Evolutionary conservation across 2,113 vertebrate species (phyloP).

Genomic region (Sitta europaea): DNA sequence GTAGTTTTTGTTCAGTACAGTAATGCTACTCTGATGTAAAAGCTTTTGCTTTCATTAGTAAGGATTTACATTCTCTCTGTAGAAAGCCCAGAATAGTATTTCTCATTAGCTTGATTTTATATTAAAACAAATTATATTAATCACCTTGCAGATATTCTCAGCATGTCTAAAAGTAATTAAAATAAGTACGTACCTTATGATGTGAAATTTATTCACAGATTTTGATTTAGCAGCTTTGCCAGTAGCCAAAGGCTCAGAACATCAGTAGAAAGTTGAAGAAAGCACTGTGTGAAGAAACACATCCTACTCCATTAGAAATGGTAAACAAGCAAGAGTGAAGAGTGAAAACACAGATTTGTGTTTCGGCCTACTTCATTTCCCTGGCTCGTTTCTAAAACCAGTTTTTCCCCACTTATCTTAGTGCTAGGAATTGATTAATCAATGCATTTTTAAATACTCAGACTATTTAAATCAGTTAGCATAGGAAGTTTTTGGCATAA

Average conservation of each 20-base stretch:
- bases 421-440: neutral
- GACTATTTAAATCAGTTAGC: neutral
- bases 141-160: neutral
- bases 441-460: neutral
- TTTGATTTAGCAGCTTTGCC: neutral
- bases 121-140: neutral
- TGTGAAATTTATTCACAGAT: neutral
- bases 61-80: neutral
- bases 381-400: neutral
- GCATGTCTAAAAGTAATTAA: slow-evolving; percentile 2
- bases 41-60: neutral
- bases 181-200: neutral
- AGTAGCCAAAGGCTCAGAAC: neutral
- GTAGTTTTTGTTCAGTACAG: neutral
- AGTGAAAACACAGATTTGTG: neutral
- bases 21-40: neutral
- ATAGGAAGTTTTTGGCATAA: neutral
- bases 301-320: neutral
- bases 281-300: neutral
- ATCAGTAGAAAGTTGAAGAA: neutral
- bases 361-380: neutral
- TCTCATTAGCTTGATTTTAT: neutral
- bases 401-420: neutral
- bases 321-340: neutral
- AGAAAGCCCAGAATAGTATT: neutral